phyloP scores from a whole-genome alignment of 2,888 invertebrate species.

The Drosophila dives region DNA sequence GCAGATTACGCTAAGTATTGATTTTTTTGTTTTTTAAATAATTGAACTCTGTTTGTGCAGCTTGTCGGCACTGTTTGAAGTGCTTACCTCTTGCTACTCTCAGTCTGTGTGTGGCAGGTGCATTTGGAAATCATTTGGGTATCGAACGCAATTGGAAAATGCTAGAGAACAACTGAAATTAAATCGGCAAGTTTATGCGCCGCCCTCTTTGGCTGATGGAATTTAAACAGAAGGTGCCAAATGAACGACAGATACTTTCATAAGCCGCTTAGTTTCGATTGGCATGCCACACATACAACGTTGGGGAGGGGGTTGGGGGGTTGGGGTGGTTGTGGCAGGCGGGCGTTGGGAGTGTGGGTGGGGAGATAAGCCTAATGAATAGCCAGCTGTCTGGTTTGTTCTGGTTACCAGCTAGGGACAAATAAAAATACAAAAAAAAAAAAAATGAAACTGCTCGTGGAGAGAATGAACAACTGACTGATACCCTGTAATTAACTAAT shows the following conservation, averaged over 20 bases:
- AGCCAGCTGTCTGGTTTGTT: slow-evolving; percentile 34
- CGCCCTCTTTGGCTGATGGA: slow-evolving; percentile 25
- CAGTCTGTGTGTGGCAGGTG: slow-evolving; percentile 40
- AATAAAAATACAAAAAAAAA: slow-evolving; percentile 19
- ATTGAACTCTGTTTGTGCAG: slow-evolving; percentile 53
- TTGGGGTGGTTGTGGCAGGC: too few species aligned
- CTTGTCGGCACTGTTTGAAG: slow-evolving; percentile 52
- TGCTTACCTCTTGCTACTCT: slow-evolving; percentile 4
- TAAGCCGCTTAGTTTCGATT: slow-evolving; percentile 60
- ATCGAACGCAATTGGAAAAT: slow-evolving; percentile 27
- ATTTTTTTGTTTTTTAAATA: slow-evolving; percentile 62
- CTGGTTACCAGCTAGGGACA: slow-evolving; percentile 4
- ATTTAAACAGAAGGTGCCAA: slow-evolving; percentile 53
- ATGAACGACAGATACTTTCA: slow-evolving; percentile 39
- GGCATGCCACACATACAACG: slow-evolving; percentile 26
- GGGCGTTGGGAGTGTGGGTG: not conserved
- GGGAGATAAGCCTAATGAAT: slow-evolving; percentile 51
- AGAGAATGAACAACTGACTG: not conserved
- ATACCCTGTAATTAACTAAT: not conserved
- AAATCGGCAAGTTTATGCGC: slow-evolving; percentile 56
- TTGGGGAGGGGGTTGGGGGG: not conserved
- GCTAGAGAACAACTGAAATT: slow-evolving; percentile 22
- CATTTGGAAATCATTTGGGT: slow-evolving; percentile 20
- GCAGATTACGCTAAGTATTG: slow-evolving; percentile 67
- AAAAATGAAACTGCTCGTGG: slow-evolving; percentile 1